Base-by-base conservation (phyloP, 2,888 invertebrate genomes). In the Hirudinaria manillensis region DNA sequence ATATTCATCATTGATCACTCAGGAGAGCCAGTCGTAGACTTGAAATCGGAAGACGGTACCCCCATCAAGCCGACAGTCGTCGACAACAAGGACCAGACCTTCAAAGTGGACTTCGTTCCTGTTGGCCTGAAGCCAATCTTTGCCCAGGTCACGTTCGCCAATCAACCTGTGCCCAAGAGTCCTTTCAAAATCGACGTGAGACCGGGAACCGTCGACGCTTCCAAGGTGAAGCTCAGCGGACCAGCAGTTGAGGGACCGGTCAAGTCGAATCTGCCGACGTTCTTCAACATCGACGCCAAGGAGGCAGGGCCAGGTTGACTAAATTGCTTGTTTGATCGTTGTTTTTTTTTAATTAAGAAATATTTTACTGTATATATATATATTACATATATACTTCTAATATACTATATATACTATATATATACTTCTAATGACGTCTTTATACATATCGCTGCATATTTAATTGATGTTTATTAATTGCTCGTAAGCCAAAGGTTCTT, bases 201-300 rank as follows among this genome's bases (percentile, higher is more conserved):
- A 61, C 61, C 61, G 29, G 61, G 61, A 27, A 61, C 61, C 29
- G 32, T 29, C 38, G 73, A 73, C 29, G 36, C 66, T 29, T 73
- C 66, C n/a, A 66, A 61, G n/a, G 92, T 92, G 81, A 89, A 89
- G 80, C 93, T 92, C 0, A 92, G 89, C 82, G 93, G 93, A 0
- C 91, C 92, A 0, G 84, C 92, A 0, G 85, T 93, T 36, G 76
- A 76, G 70, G 80, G 79, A 19, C 87, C 87, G 36, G 92, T 92
- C 3, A 85, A 89, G 56, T 89, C 91, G 0, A 89, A 89, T 75
- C 88, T 89, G 80, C 91, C 92, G 13, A 91, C 92, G 0, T 90
- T 91, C 81, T 93, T 93, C 83, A 89, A 91, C 82, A 91, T 93
- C 79, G 93, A 93, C 84, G 92, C 92, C 0, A 87, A 91, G 75